Base-by-base conservation (phyloP, 2,888 invertebrate species). In the Panopea generosa region DNA sequence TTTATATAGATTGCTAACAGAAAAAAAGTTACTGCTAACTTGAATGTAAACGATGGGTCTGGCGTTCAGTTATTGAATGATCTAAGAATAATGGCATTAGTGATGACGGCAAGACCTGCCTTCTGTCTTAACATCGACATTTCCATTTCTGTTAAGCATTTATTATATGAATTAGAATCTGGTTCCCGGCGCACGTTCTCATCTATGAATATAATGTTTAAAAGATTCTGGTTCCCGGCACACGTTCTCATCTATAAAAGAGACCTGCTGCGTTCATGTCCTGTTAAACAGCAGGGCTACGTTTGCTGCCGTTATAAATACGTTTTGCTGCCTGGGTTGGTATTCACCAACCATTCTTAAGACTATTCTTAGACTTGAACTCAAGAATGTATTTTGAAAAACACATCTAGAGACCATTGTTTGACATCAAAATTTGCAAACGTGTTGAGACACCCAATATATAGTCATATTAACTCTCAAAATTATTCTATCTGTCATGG, bases 161-260 rank as follows among this genome's bases (percentile, higher is more conserved):
- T 27, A 29, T 53, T 53, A 29, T 16, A 16, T 1, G 53, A 53
- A 53, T 53, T 53, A 26, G 27, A 16, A 26, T 24, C 53, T 53
- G 53, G 53, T 27, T 26, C 27, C 14, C 53, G 27, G 16, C 53
- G 27, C 24, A 53, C 27, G 53, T 27, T 53, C 53, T 27, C 53
- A 53, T 53, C 53, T 26, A 53, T 53, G 27, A 53, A 53, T 26
- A 53, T 53, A 53, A 53, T n/a, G n/a, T n/a, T n/a, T n/a, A n/a
- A n/a, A n/a, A 26, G 27, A 16, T n/a, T 24, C 53, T 53, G 53
- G 53, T 27, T 26, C 27, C 14, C 53, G 27, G 16, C 53, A 53
- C 24, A 53, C 27, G 53, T 27, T 53, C 53, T 27, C 53, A 53
- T 53, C 27, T 26, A 24, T 53, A 53, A 18, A 53, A 26, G 27